phyloP scores from a whole-genome alignment of 2,888 invertebrate genomes.

The Icerya purchasi region DNA sequence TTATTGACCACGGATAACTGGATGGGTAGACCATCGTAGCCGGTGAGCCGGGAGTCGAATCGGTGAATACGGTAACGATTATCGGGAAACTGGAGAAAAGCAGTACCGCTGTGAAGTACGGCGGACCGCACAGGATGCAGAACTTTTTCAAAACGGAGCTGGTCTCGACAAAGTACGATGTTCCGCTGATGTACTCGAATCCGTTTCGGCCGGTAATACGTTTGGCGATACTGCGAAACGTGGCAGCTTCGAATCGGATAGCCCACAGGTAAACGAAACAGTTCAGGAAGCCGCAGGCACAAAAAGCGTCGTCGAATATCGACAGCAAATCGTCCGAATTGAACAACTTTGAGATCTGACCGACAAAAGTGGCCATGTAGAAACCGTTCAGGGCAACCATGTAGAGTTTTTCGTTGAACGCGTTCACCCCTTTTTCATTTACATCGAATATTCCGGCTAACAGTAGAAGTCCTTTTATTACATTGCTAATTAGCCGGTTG shows the following conservation, averaged over 20 bases:
- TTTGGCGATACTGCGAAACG: background rate
- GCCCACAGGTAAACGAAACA: background rate
- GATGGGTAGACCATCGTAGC: background rate
- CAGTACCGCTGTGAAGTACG: background rate
- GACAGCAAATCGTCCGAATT: background rate
- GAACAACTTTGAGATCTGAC: background rate
- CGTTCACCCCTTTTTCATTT: too few species aligned
- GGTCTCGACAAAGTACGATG: background rate
- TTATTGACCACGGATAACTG: background rate
- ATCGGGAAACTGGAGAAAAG: background rate
- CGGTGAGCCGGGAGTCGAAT: background rate
- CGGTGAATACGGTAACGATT: background rate
- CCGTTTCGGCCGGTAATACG: background rate
- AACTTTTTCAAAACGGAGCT: background rate
- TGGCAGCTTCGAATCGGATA: background rate
- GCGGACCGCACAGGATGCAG: too few species aligned
- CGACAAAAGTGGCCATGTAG: background rate
- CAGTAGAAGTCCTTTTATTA: too few species aligned
- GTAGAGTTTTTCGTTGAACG: background rate
- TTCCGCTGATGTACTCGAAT: background rate
- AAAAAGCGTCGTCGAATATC: background rate
- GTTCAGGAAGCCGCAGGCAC: background rate
- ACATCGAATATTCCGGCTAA: too few species aligned
- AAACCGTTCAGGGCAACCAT: background rate
- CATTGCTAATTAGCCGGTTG: too few species aligned